Conservation (phyloP, 1,140 invertebrate genomes). For the Leucophenga varia region DNA sequence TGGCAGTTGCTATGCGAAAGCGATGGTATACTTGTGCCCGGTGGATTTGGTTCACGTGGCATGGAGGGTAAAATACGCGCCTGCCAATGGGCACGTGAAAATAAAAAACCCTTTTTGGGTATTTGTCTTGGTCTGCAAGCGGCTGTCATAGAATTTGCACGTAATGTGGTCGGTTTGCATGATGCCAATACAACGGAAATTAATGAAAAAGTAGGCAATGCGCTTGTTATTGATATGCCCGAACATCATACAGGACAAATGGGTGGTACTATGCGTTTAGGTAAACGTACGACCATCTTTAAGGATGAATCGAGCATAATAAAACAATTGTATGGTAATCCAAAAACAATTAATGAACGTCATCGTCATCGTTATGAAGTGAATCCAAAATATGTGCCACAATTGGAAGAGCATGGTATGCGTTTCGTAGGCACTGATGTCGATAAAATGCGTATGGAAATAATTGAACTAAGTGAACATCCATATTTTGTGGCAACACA, state of each 20-base stretch:
- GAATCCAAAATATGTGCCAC: slow-evolving; percentile 81
- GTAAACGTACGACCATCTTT: slow-evolving; percentile 87
- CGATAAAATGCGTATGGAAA: slow-evolving; percentile 81
- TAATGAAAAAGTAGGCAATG: slow-evolving; percentile 69
- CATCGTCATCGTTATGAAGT: slow-evolving; percentile 97
- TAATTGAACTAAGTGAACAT: slow-evolving; percentile 73
- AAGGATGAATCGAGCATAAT: slow-evolving; percentile 62
- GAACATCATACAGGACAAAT: slow-evolving; percentile 92
- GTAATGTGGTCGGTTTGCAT: slow-evolving; percentile 76
- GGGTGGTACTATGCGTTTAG: slow-evolving; percentile 98
- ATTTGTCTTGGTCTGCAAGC: slow-evolving; percentile 97
- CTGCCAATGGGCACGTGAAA: slow-evolving; percentile 88
- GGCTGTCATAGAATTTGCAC: slow-evolving; percentile 95
- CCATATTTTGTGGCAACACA: slow-evolving; percentile 95
- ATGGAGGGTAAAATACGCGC: slow-evolving; percentile 96
- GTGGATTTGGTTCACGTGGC: slow-evolving; percentile 94
- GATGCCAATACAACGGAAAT: slow-evolving; percentile 90
- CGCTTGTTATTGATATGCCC: slow-evolving; percentile 97
- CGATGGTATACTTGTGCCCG: slow-evolving; percentile 94
- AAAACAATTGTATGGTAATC: slow-evolving; percentile 80
- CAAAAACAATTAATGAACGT: slow-evolving; percentile 86
- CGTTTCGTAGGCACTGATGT: slow-evolving; percentile 87
- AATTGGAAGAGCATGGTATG: slow-evolving; percentile 80
- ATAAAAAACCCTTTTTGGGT: slow-evolving; percentile 88
- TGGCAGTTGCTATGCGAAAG: slow-evolving; percentile 89